Base-by-base conservation (phyloP, 1,140 invertebrate species). In the Gryon sp. region DNA sequence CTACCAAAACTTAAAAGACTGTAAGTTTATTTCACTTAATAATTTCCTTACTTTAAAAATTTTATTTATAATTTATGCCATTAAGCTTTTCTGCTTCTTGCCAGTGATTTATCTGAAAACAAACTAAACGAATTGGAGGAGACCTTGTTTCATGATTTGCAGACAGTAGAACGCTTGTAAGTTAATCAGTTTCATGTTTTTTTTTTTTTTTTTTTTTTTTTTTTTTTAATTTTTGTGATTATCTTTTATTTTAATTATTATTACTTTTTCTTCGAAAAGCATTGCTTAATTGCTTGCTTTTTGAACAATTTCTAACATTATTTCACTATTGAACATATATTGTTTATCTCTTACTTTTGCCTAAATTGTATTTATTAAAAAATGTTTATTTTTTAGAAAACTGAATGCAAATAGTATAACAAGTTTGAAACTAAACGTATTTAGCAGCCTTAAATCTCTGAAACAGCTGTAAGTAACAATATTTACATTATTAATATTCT, bases 141-240 rank as follows among this genome's bases (percentile, higher is more conserved):
- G 46, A 92, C 92, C 24, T 92, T 94, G 36, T 94, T 95, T 89
- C 90, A 93, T 76, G 86, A 90, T 80, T 90, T 94, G 76, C 79
- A 90, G 62, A 88, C 87, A 60, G 87, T 95, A 63, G 93, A 92
- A 82, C 91, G 92, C 82, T 85, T 95, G 93, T 94, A 90, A 92
- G 93, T 92, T 20, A 12, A 40, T n/a, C n/a, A n/a, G n/a, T n/a
- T n/a, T n/a, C n/a, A n/a, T n/a, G 4, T n/a, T n/a, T n/a, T n/a
- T n/a, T n/a, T n/a, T n/a, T n/a, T n/a, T n/a, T n/a, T n/a, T n/a
- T n/a, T n/a, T n/a, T n/a, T n/a, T n/a, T n/a, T n/a, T n/a, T n/a
- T n/a, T n/a, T n/a, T n/a, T n/a, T n/a, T n/a, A n/a, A n/a, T n/a
- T n/a, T n/a, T n/a, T n/a, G n/a, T n/a, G n/a, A n/a, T n/a, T n/a